phyloP scores from a whole-genome alignment of 2,888 invertebrate genomes.

The Agonopterix alstromeriana region DNA sequence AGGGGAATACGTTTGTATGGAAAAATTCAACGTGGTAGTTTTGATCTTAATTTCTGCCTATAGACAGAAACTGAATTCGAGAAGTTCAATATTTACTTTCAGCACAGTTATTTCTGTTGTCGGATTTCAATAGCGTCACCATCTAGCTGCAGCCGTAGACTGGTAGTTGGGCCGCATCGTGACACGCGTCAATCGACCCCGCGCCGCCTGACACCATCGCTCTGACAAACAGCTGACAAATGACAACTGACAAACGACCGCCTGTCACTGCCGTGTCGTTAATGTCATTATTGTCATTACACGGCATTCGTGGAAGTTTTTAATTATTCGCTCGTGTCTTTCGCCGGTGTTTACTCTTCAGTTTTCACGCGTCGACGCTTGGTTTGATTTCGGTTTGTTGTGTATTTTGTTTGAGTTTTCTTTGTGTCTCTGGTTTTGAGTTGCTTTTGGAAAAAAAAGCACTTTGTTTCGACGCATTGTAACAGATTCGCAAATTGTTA shows the following conservation, averaged over 20 bases:
- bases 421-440: neutral
- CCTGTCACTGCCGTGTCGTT: conserved; percentile 41
- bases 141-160: conserved; percentile 10
- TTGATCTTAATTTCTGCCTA: too few relatives aligned
- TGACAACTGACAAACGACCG: conserved; percentile 55
- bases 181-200: conserved; percentile 56
- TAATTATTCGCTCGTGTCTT: conserved; percentile 38
- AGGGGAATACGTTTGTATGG: too few relatives aligned
- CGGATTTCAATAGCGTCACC: too few relatives aligned
- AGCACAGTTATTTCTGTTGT: too few relatives aligned
- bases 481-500: too few relatives aligned
- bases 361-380: conserved; percentile 5
- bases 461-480: too few relatives aligned
- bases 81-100: too few relatives aligned
- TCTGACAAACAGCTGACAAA: conserved; percentile 53
- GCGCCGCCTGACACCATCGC: conserved; percentile 61
- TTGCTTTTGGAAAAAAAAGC: neutral
- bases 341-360: conserved; percentile 12
- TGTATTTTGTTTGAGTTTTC: conserved; percentile 11
- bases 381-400: conserved; percentile 15
- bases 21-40: too few relatives aligned
- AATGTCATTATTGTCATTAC: conserved; percentile 52
- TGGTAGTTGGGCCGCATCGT: conserved; percentile 16
- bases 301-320: conserved; percentile 48
- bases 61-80: too few relatives aligned